Evolutionary conservation across 2,797 vertebrate genomes (phyloP), one percentile per base, ranked within the genome.

Genomic region (Semaprochilodus insignis): DNA sequence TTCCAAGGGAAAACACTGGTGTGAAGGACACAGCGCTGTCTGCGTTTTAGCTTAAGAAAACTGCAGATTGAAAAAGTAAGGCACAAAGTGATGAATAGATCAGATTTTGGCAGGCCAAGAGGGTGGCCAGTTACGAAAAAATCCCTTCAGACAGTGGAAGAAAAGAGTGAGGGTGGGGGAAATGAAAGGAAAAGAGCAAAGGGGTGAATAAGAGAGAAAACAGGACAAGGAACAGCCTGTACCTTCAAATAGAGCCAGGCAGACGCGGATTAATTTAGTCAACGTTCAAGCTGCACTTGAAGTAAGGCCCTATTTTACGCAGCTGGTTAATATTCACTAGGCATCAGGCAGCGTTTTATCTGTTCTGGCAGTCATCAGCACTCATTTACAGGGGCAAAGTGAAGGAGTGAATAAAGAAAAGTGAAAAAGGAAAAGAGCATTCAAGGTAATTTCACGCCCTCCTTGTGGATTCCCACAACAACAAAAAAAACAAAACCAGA

Each of bases 201-300:
- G 80, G 82, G 65, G 80, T 81, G 62, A 85, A 69, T 44, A 54
- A 54, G 70, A 85, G 78, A 72, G 83, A 89, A 83, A 89, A 87
- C 25, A 81, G 80, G 83, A 87, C 85, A 87, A 81, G 88, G 92
- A 94, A 94, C 93, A 93, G 88, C 85, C 84, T 92, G 93, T 94
- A 90, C 94, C 91, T 90, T 89, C 85, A 83, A 63, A 84, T 77
- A 40, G 60, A 92, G 93, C 93, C 93, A 94, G 89, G 66, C 88
- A 91, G 90, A 91, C 91, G 81, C 75, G 88, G 85, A 88, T 87
- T 80, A 85, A 87, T 85, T 86, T 86, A 82, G 89, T 86, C 89
- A 92, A 86, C 85, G 87, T 91, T 92, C 84, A 88, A 86, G 71
- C 82, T 78, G 70, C 59, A 83, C 78, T 85, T 59, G 74, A 87